Evolutionary conservation across 2,888 invertebrate genomes (phyloP).

Genomic region (Cheilosia soror): DNA sequence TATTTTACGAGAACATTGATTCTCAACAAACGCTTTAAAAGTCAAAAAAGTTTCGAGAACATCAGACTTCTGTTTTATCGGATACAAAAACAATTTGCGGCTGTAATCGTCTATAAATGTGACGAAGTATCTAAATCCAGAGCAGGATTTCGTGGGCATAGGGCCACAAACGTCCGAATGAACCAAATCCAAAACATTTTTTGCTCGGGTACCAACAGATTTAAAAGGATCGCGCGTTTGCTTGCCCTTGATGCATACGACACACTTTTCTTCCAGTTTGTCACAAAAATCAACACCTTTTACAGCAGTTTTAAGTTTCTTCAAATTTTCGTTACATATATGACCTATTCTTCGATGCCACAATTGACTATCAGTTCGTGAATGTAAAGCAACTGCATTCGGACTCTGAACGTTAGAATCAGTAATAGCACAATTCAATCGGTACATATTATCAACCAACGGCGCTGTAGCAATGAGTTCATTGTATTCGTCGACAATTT

Average conservation of each 20-base stretch:
- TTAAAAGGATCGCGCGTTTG: conserved; percentile 75
- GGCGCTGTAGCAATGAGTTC: conserved; percentile 48
- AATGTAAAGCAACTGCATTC: conserved; percentile 4
- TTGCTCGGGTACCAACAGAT: conserved; percentile 66
- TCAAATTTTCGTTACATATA: conserved; percentile 51
- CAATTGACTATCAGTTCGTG: conserved; percentile 17
- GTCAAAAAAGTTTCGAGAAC: conserved; percentile 55
- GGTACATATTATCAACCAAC: conserved; percentile 46
- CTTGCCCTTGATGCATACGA: conserved; percentile 76
- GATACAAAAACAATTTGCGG: conserved; percentile 64
- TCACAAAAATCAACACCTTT: neutral
- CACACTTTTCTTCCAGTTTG: neutral
- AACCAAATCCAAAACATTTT: conserved; percentile 77
- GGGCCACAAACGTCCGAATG: conserved; percentile 81
- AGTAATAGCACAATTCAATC: conserved; percentile 26
- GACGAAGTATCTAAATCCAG: conserved; percentile 79
- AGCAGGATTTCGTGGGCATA: conserved; percentile 78
- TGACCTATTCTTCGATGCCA: conserved; percentile 77
- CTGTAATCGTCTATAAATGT: conserved; percentile 80
- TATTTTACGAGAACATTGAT: conserved; percentile 25
- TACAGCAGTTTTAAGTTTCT: neutral
- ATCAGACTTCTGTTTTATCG: conserved; percentile 59
- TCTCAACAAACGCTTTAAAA: conserved; percentile 66
- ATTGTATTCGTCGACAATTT: conserved; percentile 50
- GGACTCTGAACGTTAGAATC: neutral